A percentile compares a stretch with the other conserved stretches of the same genome.
phyloP scores from a whole-genome alignment of 1,140 invertebrate species.

The Sipha flava region DNA sequence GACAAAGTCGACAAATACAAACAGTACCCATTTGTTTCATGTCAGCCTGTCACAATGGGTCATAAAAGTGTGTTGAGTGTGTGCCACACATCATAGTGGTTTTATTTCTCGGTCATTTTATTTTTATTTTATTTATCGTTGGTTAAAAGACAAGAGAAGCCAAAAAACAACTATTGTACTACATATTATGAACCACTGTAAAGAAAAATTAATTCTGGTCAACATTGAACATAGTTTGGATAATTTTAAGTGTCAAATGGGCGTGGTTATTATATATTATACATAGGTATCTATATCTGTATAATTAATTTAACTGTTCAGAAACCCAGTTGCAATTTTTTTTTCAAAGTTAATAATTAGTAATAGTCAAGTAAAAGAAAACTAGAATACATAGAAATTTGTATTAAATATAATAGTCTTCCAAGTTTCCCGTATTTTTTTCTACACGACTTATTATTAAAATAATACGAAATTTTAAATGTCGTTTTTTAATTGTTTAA shows the following conservation, averaged over 20 bases:
- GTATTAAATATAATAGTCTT: no score
- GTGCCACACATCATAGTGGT: background rate
- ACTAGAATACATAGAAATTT: no score
- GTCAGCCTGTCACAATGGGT: conserved; percentile 27
- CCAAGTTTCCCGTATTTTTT: no score
- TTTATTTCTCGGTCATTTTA: conserved; percentile 23
- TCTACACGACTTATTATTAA: no score
- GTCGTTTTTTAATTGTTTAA: background rate
- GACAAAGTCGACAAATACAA: conserved; percentile 15
- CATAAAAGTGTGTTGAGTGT: conserved; percentile 10
- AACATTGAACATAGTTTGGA: background rate
- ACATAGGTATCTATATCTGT: background rate
- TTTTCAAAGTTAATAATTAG: no score
- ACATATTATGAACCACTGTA: background rate
- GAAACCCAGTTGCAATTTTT: background rate
- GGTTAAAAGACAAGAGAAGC: background rate
- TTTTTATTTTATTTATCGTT: conserved; percentile 13
- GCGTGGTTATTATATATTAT: background rate
- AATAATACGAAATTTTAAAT: no score
- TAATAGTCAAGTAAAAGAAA: no score
- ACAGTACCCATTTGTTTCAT: background rate
- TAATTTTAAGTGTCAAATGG: background rate
- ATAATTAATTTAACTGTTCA: background rate
- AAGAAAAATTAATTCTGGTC: background rate
- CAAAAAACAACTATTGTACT: background rate